These are phyloP conservation scores for Cepphus grylle DNA, from an alignment of 2,113 vertebrate species.

Conservation along the genomic window DNA sequence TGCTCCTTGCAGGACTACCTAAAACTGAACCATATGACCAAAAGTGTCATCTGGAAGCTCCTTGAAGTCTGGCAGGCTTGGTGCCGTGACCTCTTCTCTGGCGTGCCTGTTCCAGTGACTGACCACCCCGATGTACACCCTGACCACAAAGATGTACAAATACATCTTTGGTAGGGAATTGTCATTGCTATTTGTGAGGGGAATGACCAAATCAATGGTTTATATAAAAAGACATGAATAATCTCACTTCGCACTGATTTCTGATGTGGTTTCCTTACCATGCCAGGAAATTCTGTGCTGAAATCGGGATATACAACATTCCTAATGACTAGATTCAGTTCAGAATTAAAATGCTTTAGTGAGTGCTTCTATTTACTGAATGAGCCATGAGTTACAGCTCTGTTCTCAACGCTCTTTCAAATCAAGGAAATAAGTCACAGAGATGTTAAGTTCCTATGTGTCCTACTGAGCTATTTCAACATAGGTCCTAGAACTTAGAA, in stretches of 20 bases:
- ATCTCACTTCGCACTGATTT: not conserved
- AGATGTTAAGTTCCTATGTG: not conserved
- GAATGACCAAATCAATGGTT: not conserved
- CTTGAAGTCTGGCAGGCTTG: not conserved
- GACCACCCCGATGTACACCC: not conserved
- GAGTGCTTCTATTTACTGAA: not conserved
- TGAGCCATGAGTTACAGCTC: not conserved
- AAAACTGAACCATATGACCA: not conserved
- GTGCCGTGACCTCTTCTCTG: not conserved
- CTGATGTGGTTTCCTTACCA: not conserved
- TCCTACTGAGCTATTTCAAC: not conserved
- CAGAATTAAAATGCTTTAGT: not conserved
- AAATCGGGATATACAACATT: not conserved
- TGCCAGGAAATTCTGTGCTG: not conserved
- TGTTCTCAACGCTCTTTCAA: not conserved
- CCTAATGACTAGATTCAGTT: not conserved
- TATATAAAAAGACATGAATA: not conserved
- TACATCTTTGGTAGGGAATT: not conserved
- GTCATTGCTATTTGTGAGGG: not conserved
- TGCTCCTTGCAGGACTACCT: rapidly evolving
- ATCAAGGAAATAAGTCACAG: not conserved
- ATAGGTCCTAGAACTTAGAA: not conserved
- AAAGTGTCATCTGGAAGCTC: rapidly evolving
- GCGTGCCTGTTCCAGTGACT: not conserved
- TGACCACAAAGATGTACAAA: not conserved